Conservation (phyloP, 2,113 vertebrate species). For the Sinocyclocheilus maitianheensis region DNA sequence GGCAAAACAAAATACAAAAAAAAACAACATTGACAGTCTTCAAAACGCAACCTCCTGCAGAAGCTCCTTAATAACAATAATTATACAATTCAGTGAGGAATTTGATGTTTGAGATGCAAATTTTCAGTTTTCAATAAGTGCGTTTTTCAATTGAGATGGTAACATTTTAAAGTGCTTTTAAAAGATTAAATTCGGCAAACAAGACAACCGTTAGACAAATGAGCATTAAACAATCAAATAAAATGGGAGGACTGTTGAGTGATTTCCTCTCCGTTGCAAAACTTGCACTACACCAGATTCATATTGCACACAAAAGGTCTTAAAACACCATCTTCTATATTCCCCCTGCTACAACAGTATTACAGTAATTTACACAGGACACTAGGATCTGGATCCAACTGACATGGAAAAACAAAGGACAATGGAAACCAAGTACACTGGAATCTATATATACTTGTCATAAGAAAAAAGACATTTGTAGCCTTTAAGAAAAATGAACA, state of each 20-base stretch:
- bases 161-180: constrained; percentile 58
- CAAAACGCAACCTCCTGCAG: constrained; percentile 32
- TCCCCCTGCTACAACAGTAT: constrained; percentile 36
- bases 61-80: constrained; percentile 40
- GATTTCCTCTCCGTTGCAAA: constrained; percentile 4
- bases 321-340: constrained; percentile 36
- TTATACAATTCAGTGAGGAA: constrained; percentile 37
- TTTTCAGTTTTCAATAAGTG: constrained; percentile 39
- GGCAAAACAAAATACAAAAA: constrained; percentile 21
- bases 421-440: constrained; percentile 22
- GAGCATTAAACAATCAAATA: constrained; percentile 31
- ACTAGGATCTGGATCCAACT: constrained; percentile 30
- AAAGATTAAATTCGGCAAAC: constrained; percentile 24
- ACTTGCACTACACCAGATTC: constrained; percentile 41
- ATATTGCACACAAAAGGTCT: constrained; percentile 53
- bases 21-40: neutral
- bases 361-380: constrained; percentile 45
- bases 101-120: constrained; percentile 34
- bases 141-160: constrained; percentile 49
- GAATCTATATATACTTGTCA: constrained; percentile 6
- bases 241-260: constrained; percentile 23
- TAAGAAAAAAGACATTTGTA: neutral
- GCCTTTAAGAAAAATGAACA: constrained; percentile 18
- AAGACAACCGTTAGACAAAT: constrained; percentile 42
- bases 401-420: neutral